Base-by-base conservation (phyloP, 2,888 invertebrate genomes). In the Eilema sororculum region DNA sequence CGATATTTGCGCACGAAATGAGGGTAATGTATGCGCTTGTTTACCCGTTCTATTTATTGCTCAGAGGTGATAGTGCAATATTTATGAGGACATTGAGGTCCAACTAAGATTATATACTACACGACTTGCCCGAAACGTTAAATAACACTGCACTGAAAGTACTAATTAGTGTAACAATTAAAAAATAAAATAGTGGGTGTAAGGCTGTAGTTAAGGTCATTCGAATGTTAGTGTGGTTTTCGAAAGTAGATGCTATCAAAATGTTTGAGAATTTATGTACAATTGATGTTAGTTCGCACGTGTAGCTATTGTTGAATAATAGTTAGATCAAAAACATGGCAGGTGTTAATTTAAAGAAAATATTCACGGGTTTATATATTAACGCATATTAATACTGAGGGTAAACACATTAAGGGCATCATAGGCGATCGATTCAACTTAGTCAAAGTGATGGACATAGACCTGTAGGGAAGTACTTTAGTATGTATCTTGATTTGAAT, bases 1-100 rank as follows among this genome's bases (percentile, higher is more conserved):
- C 64, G 67, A 71, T 77, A 68, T 76, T 79, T 78, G 58, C 61
- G 69, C 37, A 33, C 24, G 20, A 74, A 82, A 78, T 78, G 81
- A 77, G 80, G 79, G 80, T 82, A 78, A 78, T 74, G 63, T 72
- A 52, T 79, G 66, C 73, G 20, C 24, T 59, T 52, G n/a, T 30
- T 28, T 30, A 65, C 57, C 71, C 66, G 30, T 59, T 72, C 56
- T 80, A 63, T 79, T 79, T 73, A 79, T 70, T 72, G 62, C 66
- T 52, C 33, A 33, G 30, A 30, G 22, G 56, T 59, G 78, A 76
- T 76, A 81, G 69, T 67, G 24, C 63, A 62, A 63, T 73, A 78
- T 76, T 75, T 72, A 80, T 58, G 71, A n/a, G n/a, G n/a, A n/a
- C n/a, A n/a, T n/a, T n/a, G n/a, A 73, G 70, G 73, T 65, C 63